Evolutionary conservation across 2,113 vertebrate genomes (phyloP), one percentile per base, ranked within the genome.

Genomic region (Leptobrachium ailaonicum): DNA sequence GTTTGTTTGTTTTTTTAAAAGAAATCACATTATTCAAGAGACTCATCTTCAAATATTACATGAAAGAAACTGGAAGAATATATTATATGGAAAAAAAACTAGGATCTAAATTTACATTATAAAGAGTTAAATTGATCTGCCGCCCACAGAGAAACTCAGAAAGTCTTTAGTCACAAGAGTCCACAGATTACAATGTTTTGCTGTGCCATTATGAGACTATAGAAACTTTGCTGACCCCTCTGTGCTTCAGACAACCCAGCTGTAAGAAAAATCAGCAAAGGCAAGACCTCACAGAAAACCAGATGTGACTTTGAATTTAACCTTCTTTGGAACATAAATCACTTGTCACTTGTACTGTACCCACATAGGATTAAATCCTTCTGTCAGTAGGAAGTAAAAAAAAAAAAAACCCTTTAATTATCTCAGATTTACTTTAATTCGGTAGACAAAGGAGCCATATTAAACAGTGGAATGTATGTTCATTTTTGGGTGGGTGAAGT

Each of bases 371-470:
- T 44, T 69, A 67, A 4, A 69, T 77, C 75, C 75, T 69, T 77
- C 66, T 69, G 75, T 69, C 75, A 69, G 66, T 69, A 44, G 66
- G 75, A 41, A 76, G 75, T 47, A 67, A 14, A 4, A 13, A 60
- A 60, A 60, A 64, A 62, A 76, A 76, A 67, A n/a, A n/a, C n/a
- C 47, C 75, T 68, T 76, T 76, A 56, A 68, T 76, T 76, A 68
- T 76, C 14, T 11, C 1, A 54, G 64, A 68, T 76, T 76, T 66
- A 4, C 20, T 50, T 32, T 53, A 5, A 75, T 76, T 76, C 66
- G 7, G 64, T 67, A 42, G 32, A 76, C 53, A 64, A n/a, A 47
- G 13, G 11, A 66, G 44, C 62, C 43, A 32, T 41, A 60, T 45
- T 63, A 74, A n/a, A 63, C 20, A 40, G 20, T 40, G 62, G 8